These are phyloP conservation scores for Frankliniella intonsa DNA, from an alignment of 2,888 invertebrate species.

Conservation along the genomic window DNA sequence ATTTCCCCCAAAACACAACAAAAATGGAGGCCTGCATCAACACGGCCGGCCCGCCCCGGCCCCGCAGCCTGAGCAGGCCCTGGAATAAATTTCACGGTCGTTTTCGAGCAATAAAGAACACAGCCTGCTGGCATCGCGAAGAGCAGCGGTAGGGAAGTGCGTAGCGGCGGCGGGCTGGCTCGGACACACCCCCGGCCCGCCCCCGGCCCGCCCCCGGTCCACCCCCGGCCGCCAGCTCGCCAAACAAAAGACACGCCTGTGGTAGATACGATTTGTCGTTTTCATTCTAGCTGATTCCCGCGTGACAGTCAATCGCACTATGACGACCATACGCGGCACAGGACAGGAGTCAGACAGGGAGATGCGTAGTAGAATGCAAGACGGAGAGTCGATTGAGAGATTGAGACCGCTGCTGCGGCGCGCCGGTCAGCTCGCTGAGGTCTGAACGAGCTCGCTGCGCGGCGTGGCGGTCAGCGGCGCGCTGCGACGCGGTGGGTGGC, in stretches of 20 bases:
- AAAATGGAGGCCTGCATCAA: constrained; percentile 15
- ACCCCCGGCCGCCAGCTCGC: not conserved
- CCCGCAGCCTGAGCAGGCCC: too few relatives aligned
- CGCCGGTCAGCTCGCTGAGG: too few relatives aligned
- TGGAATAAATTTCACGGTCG: constrained; percentile 18
- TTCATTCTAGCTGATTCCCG: not conserved
- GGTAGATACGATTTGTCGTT: not conserved
- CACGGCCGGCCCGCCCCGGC: not conserved
- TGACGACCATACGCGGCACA: not conserved
- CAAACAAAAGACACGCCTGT: not conserved
- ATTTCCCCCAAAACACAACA: constrained; percentile 7
- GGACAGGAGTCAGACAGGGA: too few relatives aligned
- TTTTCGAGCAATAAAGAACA: constrained; percentile 23
- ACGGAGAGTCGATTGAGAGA: too few relatives aligned
- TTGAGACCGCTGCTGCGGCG: too few relatives aligned
- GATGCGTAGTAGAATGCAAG: too few relatives aligned
- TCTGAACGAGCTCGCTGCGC: too few relatives aligned
- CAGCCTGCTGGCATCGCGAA: not conserved
- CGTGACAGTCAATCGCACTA: not conserved
- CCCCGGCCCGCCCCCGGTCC: too few relatives aligned
- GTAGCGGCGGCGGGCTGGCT: not conserved
- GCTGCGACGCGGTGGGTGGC: too few relatives aligned
- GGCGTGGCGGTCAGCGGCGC: too few relatives aligned
- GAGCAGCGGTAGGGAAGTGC: not conserved
- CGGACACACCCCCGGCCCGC: not conserved